These are phyloP conservation scores for Pseudomyrmex gracilis DNA, from an alignment of 1,140 invertebrate species.

Conservation along the genomic window DNA sequence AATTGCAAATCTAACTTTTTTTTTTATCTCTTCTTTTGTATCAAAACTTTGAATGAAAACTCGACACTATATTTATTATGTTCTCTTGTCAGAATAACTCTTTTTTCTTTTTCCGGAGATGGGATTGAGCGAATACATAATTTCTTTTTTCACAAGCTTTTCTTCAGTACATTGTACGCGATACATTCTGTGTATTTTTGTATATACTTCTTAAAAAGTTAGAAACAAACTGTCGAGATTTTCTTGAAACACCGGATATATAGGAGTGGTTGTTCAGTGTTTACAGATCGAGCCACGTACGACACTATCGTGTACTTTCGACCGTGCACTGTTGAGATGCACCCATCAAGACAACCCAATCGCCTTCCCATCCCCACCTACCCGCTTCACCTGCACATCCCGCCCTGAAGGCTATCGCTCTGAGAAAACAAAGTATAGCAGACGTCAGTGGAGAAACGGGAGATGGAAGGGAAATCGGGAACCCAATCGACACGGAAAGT, in stretches of 20 bases:
- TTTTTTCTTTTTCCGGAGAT: not conserved
- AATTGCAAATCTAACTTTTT: not conserved
- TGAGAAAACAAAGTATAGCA: slow-evolving; percentile 48
- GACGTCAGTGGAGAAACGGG: not conserved
- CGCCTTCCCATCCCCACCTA: slow-evolving; percentile 61
- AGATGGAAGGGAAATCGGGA: slow-evolving; percentile 34
- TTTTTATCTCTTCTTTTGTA: not conserved
- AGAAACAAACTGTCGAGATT: not conserved
- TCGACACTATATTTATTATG: not conserved
- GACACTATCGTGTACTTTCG: slow-evolving; percentile 58
- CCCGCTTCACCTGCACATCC: slow-evolving; percentile 70
- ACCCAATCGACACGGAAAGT: slow-evolving; percentile 13
- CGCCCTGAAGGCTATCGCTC: slow-evolving; percentile 67
- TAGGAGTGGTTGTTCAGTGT: slow-evolving; percentile 78
- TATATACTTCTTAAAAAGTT: not conserved
- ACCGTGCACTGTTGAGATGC: slow-evolving; percentile 57
- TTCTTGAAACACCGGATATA: slow-evolving; percentile 41
- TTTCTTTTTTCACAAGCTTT: too few relatives aligned
- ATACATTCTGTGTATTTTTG: not conserved
- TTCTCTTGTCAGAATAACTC: not conserved
- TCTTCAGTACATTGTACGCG: too few relatives aligned
- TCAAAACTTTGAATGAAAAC: not conserved
- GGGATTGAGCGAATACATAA: not conserved
- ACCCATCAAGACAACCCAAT: slow-evolving; percentile 65
- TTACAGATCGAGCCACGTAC: slow-evolving; percentile 72